Evolutionary conservation across 2,888 invertebrate species (phyloP).

Genomic region (Leptothorax acervorum): DNA sequence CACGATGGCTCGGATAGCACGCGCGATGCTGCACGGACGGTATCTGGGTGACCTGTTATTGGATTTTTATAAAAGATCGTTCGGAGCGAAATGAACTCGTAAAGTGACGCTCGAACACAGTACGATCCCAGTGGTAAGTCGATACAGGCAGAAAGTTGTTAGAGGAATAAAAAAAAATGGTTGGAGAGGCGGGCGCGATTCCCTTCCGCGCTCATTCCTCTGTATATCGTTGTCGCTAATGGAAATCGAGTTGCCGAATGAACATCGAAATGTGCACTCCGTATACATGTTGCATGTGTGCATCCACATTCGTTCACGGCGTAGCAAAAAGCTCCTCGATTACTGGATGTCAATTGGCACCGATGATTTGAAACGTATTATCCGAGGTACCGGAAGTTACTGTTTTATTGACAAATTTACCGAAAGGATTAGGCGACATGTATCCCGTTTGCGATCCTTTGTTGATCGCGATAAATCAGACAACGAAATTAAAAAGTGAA

Average conservation of each 20-base stretch:
- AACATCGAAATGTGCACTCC: slow-evolving; percentile 9
- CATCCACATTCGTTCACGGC: background rate
- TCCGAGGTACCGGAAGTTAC: background rate
- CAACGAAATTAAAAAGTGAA: background rate
- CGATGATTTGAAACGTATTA: background rate
- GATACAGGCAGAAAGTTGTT: slow-evolving; percentile 36
- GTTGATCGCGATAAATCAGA: background rate
- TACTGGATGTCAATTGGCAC: slow-evolving; percentile 2
- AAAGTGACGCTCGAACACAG: slow-evolving; percentile 25
- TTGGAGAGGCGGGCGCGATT: background rate
- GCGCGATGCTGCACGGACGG: background rate
- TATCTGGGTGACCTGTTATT: slow-evolving; percentile 62
- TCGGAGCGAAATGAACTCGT: slow-evolving; percentile 58
- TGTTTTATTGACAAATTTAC: background rate
- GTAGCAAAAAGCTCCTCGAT: background rate
- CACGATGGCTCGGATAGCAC: slow-evolving; percentile 13
- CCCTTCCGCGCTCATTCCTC: slow-evolving; percentile 26
- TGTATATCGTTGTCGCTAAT: slow-evolving; percentile 22
- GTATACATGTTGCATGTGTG: background rate
- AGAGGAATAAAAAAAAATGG: slow-evolving; percentile 25
- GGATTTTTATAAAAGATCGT: slow-evolving; percentile 64
- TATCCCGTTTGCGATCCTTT: background rate
- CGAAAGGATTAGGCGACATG: background rate
- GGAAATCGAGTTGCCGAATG: slow-evolving; percentile 43
- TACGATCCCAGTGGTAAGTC: slow-evolving; percentile 15